Percentiles rank a stretch among this genome's conserved stretches.
Evolutionary conservation across 2,888 invertebrate species (phyloP).

Genomic region (Mesochorus sp.): DNA sequence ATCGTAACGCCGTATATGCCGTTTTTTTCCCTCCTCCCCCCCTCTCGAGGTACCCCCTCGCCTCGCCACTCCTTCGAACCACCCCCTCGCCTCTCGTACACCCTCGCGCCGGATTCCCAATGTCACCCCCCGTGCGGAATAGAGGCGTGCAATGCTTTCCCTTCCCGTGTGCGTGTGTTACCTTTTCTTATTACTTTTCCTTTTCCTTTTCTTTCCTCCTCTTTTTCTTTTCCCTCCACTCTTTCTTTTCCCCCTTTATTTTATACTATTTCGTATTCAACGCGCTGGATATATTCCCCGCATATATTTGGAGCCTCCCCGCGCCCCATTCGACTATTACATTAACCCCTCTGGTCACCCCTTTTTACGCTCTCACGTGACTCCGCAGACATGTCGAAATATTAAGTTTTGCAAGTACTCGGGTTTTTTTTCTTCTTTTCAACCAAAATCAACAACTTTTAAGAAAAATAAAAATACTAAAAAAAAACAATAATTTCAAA

Average conservation of each 20-base stretch:
- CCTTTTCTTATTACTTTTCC: slow-evolving; percentile 56
- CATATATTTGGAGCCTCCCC: slow-evolving; percentile 43
- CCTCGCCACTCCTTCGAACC: slow-evolving; percentile 37
- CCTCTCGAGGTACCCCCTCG: slow-evolving; percentile 53
- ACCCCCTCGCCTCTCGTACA: slow-evolving; percentile 21
- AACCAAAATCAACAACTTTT: too few species aligned
- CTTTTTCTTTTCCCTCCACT: background rate
- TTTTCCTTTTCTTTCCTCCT: slow-evolving; percentile 13
- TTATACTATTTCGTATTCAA: slow-evolving; percentile 63
- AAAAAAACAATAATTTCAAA: too few species aligned
- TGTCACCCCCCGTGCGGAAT: slow-evolving; percentile 57
- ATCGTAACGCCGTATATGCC: slow-evolving; percentile 73
- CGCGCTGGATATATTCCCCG: slow-evolving; percentile 54
- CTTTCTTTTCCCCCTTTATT: slow-evolving; percentile 44
- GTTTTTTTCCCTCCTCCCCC: slow-evolving; percentile 67
- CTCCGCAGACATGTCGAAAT: background rate
- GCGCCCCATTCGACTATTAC: slow-evolving; percentile 54
- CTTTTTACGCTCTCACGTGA: slow-evolving; percentile 37
- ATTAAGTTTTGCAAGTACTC: too few species aligned
- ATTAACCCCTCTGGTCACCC: slow-evolving; percentile 60
- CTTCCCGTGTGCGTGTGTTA: slow-evolving; percentile 43
- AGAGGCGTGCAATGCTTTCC: slow-evolving; percentile 53
- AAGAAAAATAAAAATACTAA: too few species aligned
- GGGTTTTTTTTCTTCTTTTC: too few species aligned
- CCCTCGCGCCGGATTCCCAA: slow-evolving; percentile 59